A percentile compares a stretch with the other conserved stretches of the same genome.
These are phyloP conservation scores for Lymantria monacha DNA, from an alignment of 2,888 invertebrate species.

Conservation along the genomic window DNA sequence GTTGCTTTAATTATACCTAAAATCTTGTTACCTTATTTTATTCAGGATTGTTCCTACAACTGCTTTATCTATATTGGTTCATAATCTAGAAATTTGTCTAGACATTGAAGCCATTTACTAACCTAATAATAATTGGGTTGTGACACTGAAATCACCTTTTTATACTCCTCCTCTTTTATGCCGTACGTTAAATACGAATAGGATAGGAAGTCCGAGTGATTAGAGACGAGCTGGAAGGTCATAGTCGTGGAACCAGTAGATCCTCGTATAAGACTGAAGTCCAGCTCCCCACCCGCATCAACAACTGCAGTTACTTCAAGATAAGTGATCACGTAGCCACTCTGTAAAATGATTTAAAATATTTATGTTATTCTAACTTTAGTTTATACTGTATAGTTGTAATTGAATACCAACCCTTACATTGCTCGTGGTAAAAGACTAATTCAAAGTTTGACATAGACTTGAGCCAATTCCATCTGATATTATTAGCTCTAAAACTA, in stretches of 20 bases:
- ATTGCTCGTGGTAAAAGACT: too few species aligned
- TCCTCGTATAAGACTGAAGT: conserved; percentile 58
- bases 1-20: too few species aligned
- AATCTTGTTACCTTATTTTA: too few species aligned
- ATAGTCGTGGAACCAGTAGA: conserved; percentile 55
- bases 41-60: too few species aligned
- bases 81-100: too few species aligned
- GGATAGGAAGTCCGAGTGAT: conserved; percentile 64
- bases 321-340: conserved; percentile 64
- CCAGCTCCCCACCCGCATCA: conserved; percentile 51
- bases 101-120: conserved; percentile 23
- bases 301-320: conserved; percentile 59
- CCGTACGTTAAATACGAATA: conserved; percentile 67
- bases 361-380: too few species aligned
- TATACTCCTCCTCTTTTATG: conserved; percentile 65
- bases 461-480: too few species aligned
- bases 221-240: conserved; percentile 68
- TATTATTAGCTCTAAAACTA: too few species aligned
- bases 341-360: conserved; percentile 40
- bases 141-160: conserved; percentile 64
- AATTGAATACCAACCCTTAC: too few species aligned
- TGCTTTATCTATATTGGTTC: too few species aligned
- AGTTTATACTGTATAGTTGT: too few species aligned
- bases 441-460: too few species aligned
- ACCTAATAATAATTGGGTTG: conserved; percentile 44